Percentiles rank a stretch among this genome's conserved stretches.
phyloP scores from a whole-genome alignment of 2,888 invertebrate species.

The Hypercompe scribonia region DNA sequence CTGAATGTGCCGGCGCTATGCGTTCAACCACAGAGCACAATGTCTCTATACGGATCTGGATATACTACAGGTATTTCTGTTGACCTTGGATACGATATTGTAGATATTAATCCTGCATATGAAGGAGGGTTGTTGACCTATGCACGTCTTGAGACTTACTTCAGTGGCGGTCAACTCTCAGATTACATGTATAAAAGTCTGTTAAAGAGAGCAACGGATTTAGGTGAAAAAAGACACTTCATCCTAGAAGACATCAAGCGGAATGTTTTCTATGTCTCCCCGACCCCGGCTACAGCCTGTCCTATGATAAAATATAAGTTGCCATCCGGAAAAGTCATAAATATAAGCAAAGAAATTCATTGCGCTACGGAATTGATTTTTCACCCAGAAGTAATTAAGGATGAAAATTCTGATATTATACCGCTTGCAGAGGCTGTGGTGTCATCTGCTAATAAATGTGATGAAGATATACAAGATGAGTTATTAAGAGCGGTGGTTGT shows the following conservation, averaged over 20 bases:
- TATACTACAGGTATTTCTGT: constrained; percentile 72
- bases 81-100: constrained; percentile 70
- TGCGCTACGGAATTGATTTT: constrained; percentile 69
- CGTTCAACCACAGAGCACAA: constrained; percentile 67
- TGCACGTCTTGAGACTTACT: constrained; percentile 66
- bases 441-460: constrained; percentile 64
- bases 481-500: constrained; percentile 63
- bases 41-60: constrained; percentile 74
- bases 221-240: constrained; percentile 33
- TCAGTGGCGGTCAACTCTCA: constrained; percentile 61
- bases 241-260: constrained; percentile 7
- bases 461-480: constrained; percentile 60
- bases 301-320: constrained; percentile 48
- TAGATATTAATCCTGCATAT: constrained; percentile 65
- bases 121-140: constrained; percentile 71
- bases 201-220: constrained; percentile 46
- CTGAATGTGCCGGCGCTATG: constrained; percentile 72
- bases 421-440: constrained; percentile 63
- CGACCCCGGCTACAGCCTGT: background rate
- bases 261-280: background rate
- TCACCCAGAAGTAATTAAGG: constrained; percentile 62
- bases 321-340: constrained; percentile 63
- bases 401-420: constrained; percentile 44
- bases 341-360: constrained; percentile 66
- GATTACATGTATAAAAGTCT: constrained; percentile 59